Base-by-base conservation (phyloP, 2,113 vertebrate genomes). In the Cryptomyrus ogoouensis region DNA sequence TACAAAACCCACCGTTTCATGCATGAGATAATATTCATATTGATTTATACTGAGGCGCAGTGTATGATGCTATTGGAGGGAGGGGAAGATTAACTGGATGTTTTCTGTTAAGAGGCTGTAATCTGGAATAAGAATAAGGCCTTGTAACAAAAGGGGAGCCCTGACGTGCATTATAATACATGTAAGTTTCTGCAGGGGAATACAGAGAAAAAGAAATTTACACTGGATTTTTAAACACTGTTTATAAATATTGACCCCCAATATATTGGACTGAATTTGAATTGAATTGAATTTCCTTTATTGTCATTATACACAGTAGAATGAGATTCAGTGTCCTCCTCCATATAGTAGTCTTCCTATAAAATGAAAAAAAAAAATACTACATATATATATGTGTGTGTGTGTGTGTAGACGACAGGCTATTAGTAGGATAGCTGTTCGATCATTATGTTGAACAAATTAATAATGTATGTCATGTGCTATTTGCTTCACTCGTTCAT, bases 41-140 rank as follows among this genome's bases (percentile, higher is more conserved):
- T 77, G 42, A 7, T 53, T 50, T 52, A 17, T 27, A 10, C 46
- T 58, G 44, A 70, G 46, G n/a, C 17, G 21, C 62, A 46, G 31
- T 31, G n/a, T 27, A 13, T 77, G 27, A 74, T 44, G 27, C 47
- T 77, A 80, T 50, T 47, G 17, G 35, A 42, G 74, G 35, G 74
- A 89, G 49, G 19, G 80, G 35, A 89, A 83, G n/a, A 84, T 83
- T 17, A 84, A 56, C 35, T 5, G 50, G 21, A 19, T 50, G 21
- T 77, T 83, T 83, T 84, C 83, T 44, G 77, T 53, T 56, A 83
- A 53, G 70, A 53, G 31, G 47, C 50, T 21, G 49, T 83, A 83
- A 49, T 83, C 50, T 83, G 9, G 88, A 83, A 83, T 89, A 27
- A 83, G 74, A 80, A 89, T 89, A 49, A 21, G 56, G n/a, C 31